Evolutionary conservation across 2,888 invertebrate species (phyloP).

Genomic region (Trypoxylon attenuatum): DNA sequence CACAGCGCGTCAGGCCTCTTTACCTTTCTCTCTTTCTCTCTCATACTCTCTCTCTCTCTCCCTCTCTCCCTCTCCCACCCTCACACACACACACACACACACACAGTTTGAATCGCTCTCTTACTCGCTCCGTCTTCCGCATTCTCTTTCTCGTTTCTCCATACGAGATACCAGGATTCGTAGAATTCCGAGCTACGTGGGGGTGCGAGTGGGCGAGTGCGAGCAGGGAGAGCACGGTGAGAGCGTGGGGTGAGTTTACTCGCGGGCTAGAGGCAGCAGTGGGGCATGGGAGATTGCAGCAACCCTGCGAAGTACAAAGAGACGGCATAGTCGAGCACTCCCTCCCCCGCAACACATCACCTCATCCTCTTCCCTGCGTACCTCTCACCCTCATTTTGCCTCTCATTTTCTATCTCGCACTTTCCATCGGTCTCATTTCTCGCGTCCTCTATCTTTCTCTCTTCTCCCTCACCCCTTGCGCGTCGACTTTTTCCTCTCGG

Average conservation of each 20-base stretch:
- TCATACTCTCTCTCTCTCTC: slow-evolving; percentile 15
- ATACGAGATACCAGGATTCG: slow-evolving; percentile 55
- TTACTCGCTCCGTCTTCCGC: too few relatives aligned
- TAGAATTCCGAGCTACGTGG: slow-evolving; percentile 49
- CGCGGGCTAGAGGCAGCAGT: slow-evolving; percentile 43
- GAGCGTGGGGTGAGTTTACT: slow-evolving; percentile 44
- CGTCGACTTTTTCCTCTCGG: too few relatives aligned
- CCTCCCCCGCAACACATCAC: slow-evolving; percentile 29
- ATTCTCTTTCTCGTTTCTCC: slow-evolving; percentile 41
- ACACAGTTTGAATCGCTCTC: too few relatives aligned
- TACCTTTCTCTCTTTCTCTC: slow-evolving; percentile 29
- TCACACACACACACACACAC: too few relatives aligned
- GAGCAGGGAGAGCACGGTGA: slow-evolving; percentile 25
- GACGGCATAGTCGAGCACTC: slow-evolving; percentile 56
- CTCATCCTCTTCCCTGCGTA: slow-evolving; percentile 4
- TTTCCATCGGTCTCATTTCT: slow-evolving; percentile 15
- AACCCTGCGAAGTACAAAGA: slow-evolving; percentile 63
- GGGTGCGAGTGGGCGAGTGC: slow-evolving; percentile 16
- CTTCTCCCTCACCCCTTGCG: background rate
- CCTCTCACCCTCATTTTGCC: slow-evolving; percentile 9
- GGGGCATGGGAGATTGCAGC: slow-evolving; percentile 58
- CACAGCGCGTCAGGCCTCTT: slow-evolving; percentile 36
- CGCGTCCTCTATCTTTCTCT: background rate
- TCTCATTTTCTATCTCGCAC: slow-evolving; percentile 17
- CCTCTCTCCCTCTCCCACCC: background rate